A percentile compares a stretch with the other conserved stretches of the same genome.
Conservation (phyloP, 2,888 invertebrate species). For the Chamaedrilus cognettii region DNA sequence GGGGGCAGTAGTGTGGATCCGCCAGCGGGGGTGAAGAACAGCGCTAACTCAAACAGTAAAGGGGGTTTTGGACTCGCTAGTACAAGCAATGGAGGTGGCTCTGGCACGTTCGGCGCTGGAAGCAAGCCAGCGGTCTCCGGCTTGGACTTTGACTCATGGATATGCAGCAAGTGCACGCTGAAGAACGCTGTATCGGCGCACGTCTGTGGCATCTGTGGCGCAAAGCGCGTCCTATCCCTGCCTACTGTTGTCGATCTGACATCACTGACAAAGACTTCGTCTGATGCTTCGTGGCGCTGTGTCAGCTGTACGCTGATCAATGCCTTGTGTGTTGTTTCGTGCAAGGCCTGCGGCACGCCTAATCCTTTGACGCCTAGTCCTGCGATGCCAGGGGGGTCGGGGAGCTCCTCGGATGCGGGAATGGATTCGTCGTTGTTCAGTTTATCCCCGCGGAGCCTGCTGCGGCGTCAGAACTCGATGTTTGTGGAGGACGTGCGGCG, state of each 20-base stretch:
- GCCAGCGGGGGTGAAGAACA: neutral
- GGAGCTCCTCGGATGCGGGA: no score
- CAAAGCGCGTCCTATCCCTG: conserved; percentile 25
- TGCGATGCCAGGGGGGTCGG: no score
- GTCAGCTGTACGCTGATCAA: conserved; percentile 24
- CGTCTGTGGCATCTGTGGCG: conserved; percentile 84
- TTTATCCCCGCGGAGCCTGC: no score
- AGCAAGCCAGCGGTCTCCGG: no score
- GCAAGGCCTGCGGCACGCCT: no score
- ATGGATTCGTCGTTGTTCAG: no score
- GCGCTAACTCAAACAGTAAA: neutral
- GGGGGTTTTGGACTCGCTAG: no score
- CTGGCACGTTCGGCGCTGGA: no score
- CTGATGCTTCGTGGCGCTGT: conserved; percentile 15
- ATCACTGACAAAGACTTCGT: neutral
- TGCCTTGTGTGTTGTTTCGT: no score
- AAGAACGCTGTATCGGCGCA: conserved; percentile 73
- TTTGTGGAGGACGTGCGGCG: conserved; percentile 77
- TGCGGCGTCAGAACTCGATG: conserved; percentile 69
- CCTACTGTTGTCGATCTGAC: conserved; percentile 9
- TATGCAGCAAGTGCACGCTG: conserved; percentile 85
- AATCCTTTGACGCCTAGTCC: no score
- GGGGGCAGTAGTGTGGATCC: no score
- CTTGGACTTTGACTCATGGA: conserved; percentile 67
- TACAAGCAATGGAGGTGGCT: no score